Evolutionary conservation across 2,888 invertebrate species (phyloP).

Genomic region (Pandemis heparana): DNA sequence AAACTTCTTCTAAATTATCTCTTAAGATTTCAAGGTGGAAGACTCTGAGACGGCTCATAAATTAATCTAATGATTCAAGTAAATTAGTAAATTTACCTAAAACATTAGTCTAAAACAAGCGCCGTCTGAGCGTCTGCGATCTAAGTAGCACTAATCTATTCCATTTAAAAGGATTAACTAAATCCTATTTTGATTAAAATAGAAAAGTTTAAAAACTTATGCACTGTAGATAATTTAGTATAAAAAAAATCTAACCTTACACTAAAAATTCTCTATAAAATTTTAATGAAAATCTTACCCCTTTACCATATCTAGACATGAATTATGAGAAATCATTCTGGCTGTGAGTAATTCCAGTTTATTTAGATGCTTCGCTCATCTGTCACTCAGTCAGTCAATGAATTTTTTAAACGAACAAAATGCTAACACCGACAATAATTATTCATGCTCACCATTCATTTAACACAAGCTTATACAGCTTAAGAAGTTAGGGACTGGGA

Average conservation of each 20-base stretch:
- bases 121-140: slow-evolving; percentile 56
- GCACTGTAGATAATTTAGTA: slow-evolving; percentile 84
- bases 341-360: slow-evolving; percentile 81
- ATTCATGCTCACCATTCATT: slow-evolving; percentile 47
- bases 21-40: slow-evolving; percentile 72
- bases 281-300: slow-evolving; percentile 68
- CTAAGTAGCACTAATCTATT: slow-evolving; percentile 75
- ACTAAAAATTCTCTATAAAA: slow-evolving; percentile 65
- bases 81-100: slow-evolving; percentile 39
- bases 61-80: slow-evolving; percentile 47
- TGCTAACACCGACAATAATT: slow-evolving; percentile 72
- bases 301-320: slow-evolving; percentile 81
- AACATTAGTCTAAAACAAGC: slow-evolving; percentile 45
- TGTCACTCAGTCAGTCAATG: slow-evolving; percentile 53
- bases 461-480: slow-evolving; percentile 50
- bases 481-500: slow-evolving; percentile 9
- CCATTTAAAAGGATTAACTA: slow-evolving; percentile 74
- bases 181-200: slow-evolving; percentile 78
- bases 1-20: slow-evolving; percentile 82
- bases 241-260: slow-evolving; percentile 74
- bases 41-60: slow-evolving; percentile 53
- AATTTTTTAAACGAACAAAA: slow-evolving; percentile 46
- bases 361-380: slow-evolving; percentile 70
- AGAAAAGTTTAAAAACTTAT: slow-evolving; percentile 77
- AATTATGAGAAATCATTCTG: slow-evolving; percentile 83